Base-by-base conservation (phyloP, 2,113 vertebrate species). In the Mugil cephalus region DNA sequence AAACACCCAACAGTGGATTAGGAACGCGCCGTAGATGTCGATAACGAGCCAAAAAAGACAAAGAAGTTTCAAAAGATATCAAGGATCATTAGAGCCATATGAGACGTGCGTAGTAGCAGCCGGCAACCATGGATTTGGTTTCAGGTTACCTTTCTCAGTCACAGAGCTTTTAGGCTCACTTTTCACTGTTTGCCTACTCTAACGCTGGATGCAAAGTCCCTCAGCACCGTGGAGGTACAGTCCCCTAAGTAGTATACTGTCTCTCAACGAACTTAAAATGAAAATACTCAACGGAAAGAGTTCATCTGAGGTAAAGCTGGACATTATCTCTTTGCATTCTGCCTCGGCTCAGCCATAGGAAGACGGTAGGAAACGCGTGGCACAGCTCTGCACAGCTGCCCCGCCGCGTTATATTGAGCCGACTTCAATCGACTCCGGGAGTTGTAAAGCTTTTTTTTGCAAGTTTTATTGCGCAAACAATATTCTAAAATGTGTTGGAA, bases 81-180 rank as follows among this genome's bases (percentile, higher is more conserved):
- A 92, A 73, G 93, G 93, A 94, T 96, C 94, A 94, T 94, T 95
- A 95, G 89, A 94, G 87, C 89, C 92, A 94, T 92, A 93, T 89
- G 87, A 86, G 83, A 95, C 92, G 93, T 94, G 93, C 92, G 93
- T 93, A 93, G 95, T 89, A 90, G 82, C 96, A 96, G 95, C 95
- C 84, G 47, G 95, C 94, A 95, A 93, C 92, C 93, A 97, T 96
- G 94, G 97, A 96, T 97, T 96, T 95, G 93, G 94, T 95, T 94
- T 98, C 95, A 90, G 90, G 95, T 99, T 98, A 95, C 97, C 89
- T 89, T 15, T 89, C 92, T 93, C 92, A 93, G 95, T 96, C 95
- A 94, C 93, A 92, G 91, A 93, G 96, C 95, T 97, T 96, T 98
- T 95, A 97, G 94, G 94, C 94, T 96, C 95, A 95, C 93, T 96